Conservation (phyloP, 2,113 vertebrate genomes). For the Ranitomeya variabilis region DNA sequence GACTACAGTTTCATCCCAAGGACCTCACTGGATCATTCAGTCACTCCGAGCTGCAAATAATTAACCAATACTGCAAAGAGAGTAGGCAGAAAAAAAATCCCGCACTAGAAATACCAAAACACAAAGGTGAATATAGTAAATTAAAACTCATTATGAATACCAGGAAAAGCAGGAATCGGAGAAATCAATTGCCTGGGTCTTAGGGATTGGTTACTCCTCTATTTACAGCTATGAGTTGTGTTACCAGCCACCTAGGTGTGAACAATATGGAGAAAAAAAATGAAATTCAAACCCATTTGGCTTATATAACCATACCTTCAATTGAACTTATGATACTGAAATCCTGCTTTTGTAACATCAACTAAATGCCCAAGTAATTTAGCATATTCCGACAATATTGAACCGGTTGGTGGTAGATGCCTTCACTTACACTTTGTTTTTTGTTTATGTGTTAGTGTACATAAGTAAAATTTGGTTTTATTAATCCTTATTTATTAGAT, state of each 20-base stretch:
- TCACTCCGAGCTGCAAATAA: conserved; percentile 86
- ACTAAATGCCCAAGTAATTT: neutral
- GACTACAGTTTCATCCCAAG: conserved; percentile 83
- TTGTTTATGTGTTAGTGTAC: neutral
- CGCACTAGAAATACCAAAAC: conserved; percentile 71
- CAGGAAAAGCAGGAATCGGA: conserved; percentile 91
- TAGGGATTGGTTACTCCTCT: conserved; percentile 66
- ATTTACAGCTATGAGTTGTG: neutral
- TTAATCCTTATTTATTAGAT: conserved; percentile 54
- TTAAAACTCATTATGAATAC: conserved; percentile 91
- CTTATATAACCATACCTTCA: neutral
- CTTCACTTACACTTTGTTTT: neutral
- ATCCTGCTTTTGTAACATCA: neutral
- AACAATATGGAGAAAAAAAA: conserved; percentile 6
- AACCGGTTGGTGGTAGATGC: neutral
- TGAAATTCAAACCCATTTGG: neutral
- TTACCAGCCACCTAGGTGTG: conserved; percentile 3
- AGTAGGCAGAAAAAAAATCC: conserved; percentile 79
- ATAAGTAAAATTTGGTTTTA: conserved; percentile 6
- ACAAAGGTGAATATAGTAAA: conserved; percentile 90
- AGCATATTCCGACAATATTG: conserved; percentile 12
- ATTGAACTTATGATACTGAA: neutral
- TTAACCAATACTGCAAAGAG: conserved; percentile 95
- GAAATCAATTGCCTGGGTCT: conserved; percentile 83
- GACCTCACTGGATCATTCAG: conserved; percentile 83